phyloP scores from a whole-genome alignment of 2,888 invertebrate species.

The Leucophenga montana region DNA sequence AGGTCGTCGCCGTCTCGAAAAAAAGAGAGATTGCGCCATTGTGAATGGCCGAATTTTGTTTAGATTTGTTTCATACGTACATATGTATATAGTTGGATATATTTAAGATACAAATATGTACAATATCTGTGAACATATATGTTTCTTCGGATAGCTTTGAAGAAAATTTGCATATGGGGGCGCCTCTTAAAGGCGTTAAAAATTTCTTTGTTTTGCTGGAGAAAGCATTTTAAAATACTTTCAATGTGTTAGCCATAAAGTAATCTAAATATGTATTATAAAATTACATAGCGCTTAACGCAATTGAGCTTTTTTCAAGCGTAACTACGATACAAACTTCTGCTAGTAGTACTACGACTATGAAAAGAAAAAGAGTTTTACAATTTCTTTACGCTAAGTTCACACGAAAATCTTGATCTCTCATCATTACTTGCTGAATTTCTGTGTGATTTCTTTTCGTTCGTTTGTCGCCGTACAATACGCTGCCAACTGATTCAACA shows the following conservation, averaged over 20 bases:
- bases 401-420: slow-evolving; percentile 47
- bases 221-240: too few relatives aligned
- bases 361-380: slow-evolving; percentile 21
- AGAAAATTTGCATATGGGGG: too few relatives aligned
- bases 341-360: too few relatives aligned
- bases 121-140: too few relatives aligned
- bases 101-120: too few relatives aligned
- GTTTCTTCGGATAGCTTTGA: too few relatives aligned
- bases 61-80: too few relatives aligned
- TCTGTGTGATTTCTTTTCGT: slow-evolving; percentile 13
- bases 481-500: neutral
- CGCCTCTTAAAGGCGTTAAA: too few relatives aligned
- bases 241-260: neutral
- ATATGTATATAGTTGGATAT: too few relatives aligned
- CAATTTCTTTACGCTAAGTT: slow-evolving; percentile 58
- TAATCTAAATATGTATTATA: neutral
- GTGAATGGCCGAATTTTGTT: too few relatives aligned
- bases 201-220: too few relatives aligned
- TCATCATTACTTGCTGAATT: neutral
- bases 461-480: neutral
- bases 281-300: neutral
- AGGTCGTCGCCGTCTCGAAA: slow-evolving; percentile 53
- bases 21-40: slow-evolving; percentile 16
- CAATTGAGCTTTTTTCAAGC: neutral
- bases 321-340: neutral